Conservation (phyloP, 37 sponge, comb jelly and placozoan species). For the Halisarca cf. caerulea region DNA sequence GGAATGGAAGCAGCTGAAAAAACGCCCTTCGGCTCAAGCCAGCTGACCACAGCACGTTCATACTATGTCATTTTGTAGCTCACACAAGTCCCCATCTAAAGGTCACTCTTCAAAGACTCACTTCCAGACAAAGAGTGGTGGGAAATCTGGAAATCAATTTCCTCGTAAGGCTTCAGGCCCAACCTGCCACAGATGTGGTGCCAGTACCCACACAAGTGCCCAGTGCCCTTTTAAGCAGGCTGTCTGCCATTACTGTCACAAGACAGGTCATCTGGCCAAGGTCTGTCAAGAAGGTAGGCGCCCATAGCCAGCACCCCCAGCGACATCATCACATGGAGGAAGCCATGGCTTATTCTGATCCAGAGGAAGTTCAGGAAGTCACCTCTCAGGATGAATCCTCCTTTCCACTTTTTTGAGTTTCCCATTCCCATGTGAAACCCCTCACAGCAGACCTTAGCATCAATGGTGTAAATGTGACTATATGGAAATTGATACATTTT, state of each 20-base stretch:
- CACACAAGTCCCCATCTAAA: too few species aligned
- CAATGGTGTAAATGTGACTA: too few species aligned
- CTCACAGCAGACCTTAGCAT: too few species aligned
- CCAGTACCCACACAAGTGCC: background rate
- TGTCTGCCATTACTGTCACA: background rate
- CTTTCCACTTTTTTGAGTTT: too few species aligned
- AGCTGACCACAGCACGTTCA: too few species aligned
- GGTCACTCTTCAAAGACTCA: background rate
- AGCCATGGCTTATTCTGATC: too few species aligned
- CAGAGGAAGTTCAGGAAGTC: too few species aligned
- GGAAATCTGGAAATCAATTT: background rate
- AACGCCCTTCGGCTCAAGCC: too few species aligned
- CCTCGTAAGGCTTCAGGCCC: background rate
- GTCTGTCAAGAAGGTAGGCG: background rate
- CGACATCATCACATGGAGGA: background rate
- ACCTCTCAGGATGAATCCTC: too few species aligned
- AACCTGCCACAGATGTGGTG: background rate
- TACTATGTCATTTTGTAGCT: background rate
- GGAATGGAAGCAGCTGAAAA: conserved; percentile 2
- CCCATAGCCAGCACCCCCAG: background rate
- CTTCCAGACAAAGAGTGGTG: background rate
- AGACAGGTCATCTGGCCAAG: background rate
- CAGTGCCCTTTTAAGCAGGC: background rate
- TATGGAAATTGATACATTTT: too few species aligned
- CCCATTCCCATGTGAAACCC: too few species aligned